Base-by-base conservation (phyloP, 2,113 vertebrate genomes). In the Scalopus aquaticus region DNA sequence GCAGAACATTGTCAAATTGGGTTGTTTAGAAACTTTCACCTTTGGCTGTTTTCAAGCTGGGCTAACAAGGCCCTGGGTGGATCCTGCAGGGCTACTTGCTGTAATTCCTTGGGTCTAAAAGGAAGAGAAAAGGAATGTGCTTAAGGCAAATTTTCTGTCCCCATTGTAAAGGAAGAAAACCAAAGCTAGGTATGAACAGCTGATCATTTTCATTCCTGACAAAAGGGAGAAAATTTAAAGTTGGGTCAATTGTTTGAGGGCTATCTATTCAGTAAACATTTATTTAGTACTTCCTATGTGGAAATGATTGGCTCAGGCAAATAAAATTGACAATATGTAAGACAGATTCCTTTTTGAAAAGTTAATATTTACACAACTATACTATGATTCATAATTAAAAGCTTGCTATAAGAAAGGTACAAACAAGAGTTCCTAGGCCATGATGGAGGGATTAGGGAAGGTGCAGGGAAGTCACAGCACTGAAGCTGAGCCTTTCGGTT, bases 211-310 rank as follows among this genome's bases (percentile, higher is more conserved):
- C n/a, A 95, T 73, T 84, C 39, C 64, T 65, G 4, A 46, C 51
- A 35, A 82, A 91, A 70, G 9, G 46, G 16, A 93, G 46, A 86
- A 37, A 78, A 81, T 60, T 58, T 62, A 51, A 93, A 62, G 26
- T 30, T 30, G 10, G 56, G 28, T 54, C 62, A 22, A 20, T 26
- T 84, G 12, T 91, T 70, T 17, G 5, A 2, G n/a, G 35, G 28
- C 85, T 74, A n/a, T 70, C 81, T 54, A 69, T 51, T 77, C 82
- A 83, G 78, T 69, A 93, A 93, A 95, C 22, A n/a, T 84, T 88
- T 69, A 67, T 9, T 77, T 80, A 84, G 81, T 69, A 90, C 22
- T 74, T 90, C 19, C 22, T 49, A 78, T 39, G 62, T 49, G 54
- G 90, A 96, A 95, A 96, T 39, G n/a, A 88, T 69, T 3, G 24